Evolutionary conservation across 2,888 invertebrate genomes (phyloP).

Genomic region (Muschampia plurimacula): DNA sequence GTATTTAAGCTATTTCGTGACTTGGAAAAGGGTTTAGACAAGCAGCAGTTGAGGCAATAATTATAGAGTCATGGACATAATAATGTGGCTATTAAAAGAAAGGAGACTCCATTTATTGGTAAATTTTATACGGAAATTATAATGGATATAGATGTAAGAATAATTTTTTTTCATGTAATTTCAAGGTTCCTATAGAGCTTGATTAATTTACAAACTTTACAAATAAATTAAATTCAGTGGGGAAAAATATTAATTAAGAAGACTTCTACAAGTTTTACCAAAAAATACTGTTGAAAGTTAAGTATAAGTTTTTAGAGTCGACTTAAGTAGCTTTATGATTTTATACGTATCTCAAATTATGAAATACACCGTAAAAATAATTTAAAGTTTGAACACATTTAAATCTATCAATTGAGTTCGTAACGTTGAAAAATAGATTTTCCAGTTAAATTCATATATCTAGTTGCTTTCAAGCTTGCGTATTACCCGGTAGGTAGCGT

Average conservation of each 20-base stretch:
- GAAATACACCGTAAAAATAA: background rate
- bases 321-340: too few species aligned
- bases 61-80: background rate
- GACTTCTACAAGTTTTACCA: too few species aligned
- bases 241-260: too few species aligned
- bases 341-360: background rate
- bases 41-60: background rate
- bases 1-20: background rate
- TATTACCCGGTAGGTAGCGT: constrained; percentile 52
- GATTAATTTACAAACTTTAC: too few species aligned
- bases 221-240: too few species aligned
- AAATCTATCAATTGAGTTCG: background rate
- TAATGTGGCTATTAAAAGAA: background rate
- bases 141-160: too few species aligned
- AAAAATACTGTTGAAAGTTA: too few species aligned
- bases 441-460: background rate
- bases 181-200: too few species aligned
- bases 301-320: too few species aligned
- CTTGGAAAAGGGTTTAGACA: background rate
- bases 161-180: too few species aligned
- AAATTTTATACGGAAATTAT: too few species aligned
- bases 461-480: constrained; percentile 2
- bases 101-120: too few species aligned
- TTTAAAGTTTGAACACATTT: background rate
- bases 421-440: background rate